phyloP scores from a whole-genome alignment of 92 coral and sea anemone species.

The Scolanthus callimorphus region DNA sequence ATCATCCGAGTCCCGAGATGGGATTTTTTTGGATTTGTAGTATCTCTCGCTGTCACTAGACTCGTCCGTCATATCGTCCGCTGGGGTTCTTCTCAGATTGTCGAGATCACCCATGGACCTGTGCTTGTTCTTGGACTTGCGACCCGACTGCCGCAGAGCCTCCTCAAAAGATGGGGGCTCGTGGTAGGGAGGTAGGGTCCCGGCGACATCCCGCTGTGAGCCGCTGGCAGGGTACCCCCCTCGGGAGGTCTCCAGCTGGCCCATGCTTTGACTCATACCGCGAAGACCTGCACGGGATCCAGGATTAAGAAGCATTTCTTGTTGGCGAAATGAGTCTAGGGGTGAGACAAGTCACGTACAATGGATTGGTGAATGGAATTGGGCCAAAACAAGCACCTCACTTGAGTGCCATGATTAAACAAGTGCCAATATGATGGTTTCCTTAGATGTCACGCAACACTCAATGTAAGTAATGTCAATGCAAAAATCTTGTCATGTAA shows the following conservation, averaged over 20 bases:
- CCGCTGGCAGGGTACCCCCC: constrained; percentile 69
- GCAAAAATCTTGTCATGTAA: too few species aligned
- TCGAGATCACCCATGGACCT: constrained; percentile 73
- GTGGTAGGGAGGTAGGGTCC: constrained; percentile 79
- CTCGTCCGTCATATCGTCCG: constrained; percentile 60
- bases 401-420: too few species aligned
- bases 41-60: constrained; percentile 27
- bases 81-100: constrained; percentile 37
- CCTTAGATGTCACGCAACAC: too few species aligned
- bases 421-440: too few species aligned
- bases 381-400: neutral
- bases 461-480: too few species aligned
- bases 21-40: constrained; percentile 5
- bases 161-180: constrained; percentile 89
- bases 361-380: constrained; percentile 25
- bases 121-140: constrained; percentile 56
- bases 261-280: constrained; percentile 70
- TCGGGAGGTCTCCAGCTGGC: constrained; percentile 49
- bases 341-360: constrained; percentile 21
- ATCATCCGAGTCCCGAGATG: constrained; percentile 23
- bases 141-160: constrained; percentile 84
- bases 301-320: constrained; percentile 75
- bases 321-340: constrained; percentile 67
- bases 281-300: constrained; percentile 78
- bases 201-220: constrained; percentile 65